These are phyloP conservation scores for Carduelis carduelis DNA, from an alignment of 2,797 vertebrate species.

Conservation along the genomic window DNA sequence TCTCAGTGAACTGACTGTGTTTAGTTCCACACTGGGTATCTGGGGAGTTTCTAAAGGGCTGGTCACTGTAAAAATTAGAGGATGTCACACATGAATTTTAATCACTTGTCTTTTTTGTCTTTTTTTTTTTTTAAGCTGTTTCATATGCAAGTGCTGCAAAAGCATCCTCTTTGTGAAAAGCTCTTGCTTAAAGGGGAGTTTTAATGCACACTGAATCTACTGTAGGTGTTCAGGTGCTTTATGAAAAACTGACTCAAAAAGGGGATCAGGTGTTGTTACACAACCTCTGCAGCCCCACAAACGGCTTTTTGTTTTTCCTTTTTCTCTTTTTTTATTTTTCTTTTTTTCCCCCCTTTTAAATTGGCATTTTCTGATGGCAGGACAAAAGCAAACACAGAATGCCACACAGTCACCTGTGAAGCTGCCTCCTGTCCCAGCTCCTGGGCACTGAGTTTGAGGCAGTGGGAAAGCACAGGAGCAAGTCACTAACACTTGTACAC, in stretches of 20 bases:
- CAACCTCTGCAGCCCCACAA: not conserved
- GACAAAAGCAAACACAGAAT: not conserved
- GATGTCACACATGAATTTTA: not conserved
- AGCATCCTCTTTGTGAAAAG: not conserved
- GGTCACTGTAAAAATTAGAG: not conserved
- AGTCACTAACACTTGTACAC: not conserved
- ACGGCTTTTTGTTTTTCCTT: accelerated
- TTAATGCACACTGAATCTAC: accelerated
- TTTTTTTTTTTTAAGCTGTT: not conserved
- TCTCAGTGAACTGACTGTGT: accelerated
- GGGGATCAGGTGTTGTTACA: not conserved
- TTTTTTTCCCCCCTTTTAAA: not conserved
- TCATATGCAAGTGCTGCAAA: not conserved
- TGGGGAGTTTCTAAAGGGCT: not conserved
- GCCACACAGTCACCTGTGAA: not conserved
- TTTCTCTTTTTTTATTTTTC: accelerated
- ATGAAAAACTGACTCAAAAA: not conserved
- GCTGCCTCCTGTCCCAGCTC: not conserved
- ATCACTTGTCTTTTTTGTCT: not conserved
- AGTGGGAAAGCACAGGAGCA: not conserved
- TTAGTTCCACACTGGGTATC: not conserved
- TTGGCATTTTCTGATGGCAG: not conserved
- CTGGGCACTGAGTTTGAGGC: not conserved
- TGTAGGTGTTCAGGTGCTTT: not conserved
- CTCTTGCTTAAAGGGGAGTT: not conserved